Conservation (phyloP, 2,113 vertebrate genomes). For the Catharus fuscescens region DNA sequence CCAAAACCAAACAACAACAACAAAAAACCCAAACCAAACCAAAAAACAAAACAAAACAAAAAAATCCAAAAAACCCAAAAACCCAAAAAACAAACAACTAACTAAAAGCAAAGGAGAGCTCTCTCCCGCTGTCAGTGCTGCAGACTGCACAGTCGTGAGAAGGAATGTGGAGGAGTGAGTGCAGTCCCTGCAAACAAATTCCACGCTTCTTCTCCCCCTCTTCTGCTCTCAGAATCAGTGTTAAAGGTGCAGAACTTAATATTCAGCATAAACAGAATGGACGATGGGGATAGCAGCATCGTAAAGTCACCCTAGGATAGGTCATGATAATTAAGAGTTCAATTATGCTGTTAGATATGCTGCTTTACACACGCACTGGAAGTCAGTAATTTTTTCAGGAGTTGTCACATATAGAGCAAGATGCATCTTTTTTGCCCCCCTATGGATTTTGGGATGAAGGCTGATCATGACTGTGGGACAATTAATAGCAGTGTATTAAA, state of each 20-base stretch:
- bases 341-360: background rate
- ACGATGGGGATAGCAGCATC: background rate
- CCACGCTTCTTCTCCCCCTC: accelerated
- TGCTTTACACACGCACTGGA: background rate
- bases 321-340: background rate
- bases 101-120: background rate
- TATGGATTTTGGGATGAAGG: background rate
- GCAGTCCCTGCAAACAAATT: background rate
- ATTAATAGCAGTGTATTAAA: background rate
- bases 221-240: background rate
- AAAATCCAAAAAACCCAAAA: no score
- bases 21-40: no score
- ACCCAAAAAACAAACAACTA: no score
- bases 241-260: background rate
- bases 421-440: background rate
- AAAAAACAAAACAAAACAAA: no score
- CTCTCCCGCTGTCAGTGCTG: background rate
- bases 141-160: no score
- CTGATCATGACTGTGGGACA: background rate
- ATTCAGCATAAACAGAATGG: background rate
- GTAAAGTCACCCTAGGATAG: background rate
- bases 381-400: background rate
- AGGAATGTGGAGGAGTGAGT: background rate
- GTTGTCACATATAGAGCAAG: background rate
- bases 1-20: no score